A percentile compares a stretch with the other conserved stretches of the same genome.
Evolutionary conservation across 2,888 invertebrate genomes (phyloP).

Genomic region (Limnephilus rhombicus): DNA sequence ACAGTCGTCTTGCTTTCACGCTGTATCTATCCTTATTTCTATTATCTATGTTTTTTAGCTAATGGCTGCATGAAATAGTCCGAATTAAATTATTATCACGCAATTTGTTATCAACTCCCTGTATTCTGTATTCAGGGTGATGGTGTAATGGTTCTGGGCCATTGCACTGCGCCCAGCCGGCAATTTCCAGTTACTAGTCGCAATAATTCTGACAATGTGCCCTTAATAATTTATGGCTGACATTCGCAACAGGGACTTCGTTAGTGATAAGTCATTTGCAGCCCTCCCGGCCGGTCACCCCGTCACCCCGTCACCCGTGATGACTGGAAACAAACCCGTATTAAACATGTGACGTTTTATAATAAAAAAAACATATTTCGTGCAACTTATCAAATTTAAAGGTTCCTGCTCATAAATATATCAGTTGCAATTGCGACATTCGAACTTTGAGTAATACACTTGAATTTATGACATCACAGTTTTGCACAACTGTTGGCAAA

Average conservation of each 20-base stretch:
- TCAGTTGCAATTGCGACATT: too few species aligned
- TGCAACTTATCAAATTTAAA: neutral
- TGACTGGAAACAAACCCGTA: neutral
- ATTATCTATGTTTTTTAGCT: too few species aligned
- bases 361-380: neutral
- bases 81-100: neutral
- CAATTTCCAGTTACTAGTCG: constrained; percentile 15
- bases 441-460: too few species aligned
- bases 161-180: neutral
- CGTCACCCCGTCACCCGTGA: neutral
- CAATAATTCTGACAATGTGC: constrained; percentile 56
- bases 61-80: neutral
- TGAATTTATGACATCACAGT: too few species aligned
- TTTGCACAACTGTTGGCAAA: too few species aligned
- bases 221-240: constrained; percentile 57
- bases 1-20: too few species aligned
- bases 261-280: constrained; percentile 39
- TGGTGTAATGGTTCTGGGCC: neutral
- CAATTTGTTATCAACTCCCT: neutral
- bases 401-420: neutral
- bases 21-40: too few species aligned
- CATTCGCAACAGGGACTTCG: constrained; percentile 45
- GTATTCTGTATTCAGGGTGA: neutral
- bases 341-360: neutral
- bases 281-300: neutral